These are phyloP conservation scores for Melanotaenia parkinsoni DNA, from an alignment of 2,797 vertebrate species.

Conservation along the genomic window DNA sequence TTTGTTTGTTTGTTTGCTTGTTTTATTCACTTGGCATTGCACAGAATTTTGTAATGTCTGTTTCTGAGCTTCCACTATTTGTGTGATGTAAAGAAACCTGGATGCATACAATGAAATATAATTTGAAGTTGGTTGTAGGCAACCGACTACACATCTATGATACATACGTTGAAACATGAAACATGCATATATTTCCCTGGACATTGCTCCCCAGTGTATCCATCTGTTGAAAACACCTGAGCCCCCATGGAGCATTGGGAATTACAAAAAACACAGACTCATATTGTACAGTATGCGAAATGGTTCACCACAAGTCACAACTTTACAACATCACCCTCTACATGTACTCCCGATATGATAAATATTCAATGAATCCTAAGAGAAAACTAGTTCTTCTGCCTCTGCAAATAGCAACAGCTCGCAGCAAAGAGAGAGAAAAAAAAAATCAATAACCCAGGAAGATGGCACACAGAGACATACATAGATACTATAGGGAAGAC, in stretches of 20 bases:
- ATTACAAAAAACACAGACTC: background rate
- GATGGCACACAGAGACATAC: background rate
- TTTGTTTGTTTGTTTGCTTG: too few species aligned
- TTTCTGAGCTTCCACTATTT: background rate
- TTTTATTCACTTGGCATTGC: too few species aligned
- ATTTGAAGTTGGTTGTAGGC: background rate
- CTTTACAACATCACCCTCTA: background rate
- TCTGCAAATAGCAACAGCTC: background rate
- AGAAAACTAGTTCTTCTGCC: constrained; percentile 14
- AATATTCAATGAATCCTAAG: constrained; percentile 44
- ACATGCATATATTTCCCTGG: too few species aligned
- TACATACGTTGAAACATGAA: too few species aligned
- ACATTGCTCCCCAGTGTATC: background rate
- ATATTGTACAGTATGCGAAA: background rate
- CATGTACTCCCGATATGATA: constrained; percentile 26
- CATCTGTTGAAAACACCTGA: background rate
- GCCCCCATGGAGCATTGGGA: background rate
- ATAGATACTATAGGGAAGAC: background rate
- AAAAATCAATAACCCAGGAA: background rate
- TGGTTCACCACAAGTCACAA: background rate
- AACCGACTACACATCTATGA: background rate
- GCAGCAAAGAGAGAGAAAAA: background rate
- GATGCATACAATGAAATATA: background rate
- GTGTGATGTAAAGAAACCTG: background rate
- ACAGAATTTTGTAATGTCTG: too few species aligned